Evolutionary conservation across 2,888 invertebrate species (phyloP), one percentile per base, ranked within the genome.

Genomic region (Luffia ferchaultella): DNA sequence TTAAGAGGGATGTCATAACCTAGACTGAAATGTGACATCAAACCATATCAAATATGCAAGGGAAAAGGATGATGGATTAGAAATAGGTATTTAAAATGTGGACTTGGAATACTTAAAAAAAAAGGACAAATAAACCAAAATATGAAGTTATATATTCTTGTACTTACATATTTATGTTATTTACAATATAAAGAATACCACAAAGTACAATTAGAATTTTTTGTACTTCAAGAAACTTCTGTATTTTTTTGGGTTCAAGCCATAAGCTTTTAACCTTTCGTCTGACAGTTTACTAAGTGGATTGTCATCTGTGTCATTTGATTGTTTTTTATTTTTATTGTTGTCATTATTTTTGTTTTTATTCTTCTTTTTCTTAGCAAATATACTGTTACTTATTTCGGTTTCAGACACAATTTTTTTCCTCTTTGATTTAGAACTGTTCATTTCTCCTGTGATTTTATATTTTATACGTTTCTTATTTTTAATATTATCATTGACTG

Each of bases 211-310:
- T 64, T 80, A 82, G 62, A 78, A 85, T 54, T 86, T 87, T 54
- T 86, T 85, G 59, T 90, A 92, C 66, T 90, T 91, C 56, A 91
- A 74, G 71, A 90, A 92, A 63, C 90, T 90, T 65, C 90, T 91
- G 62, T 92, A 94, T 67, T 94, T 95, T 63, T 92, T 94, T 0
- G 96, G 96, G 82, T 96, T 96, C 42, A 97, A 88, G 50, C 97
- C 97, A 69, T 94, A 98, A 0, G 96, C 96, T 64, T 90, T 88
- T 7, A 98, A 83, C 57, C 98, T 87, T 57, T 93, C 91, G 70
- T 95, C 93, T 1, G 93, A 89, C 19, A 92, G 67, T 49, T 73
- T 76, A 40, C 62, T 63, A 17, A 82, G 60, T 7, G 77, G 76
- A 58, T 79, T 71, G 20, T 66, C 65, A 60, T 45, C 63, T 61